A percentile compares a stretch with the other conserved stretches of the same genome.
Evolutionary conservation across 1,140 invertebrate genomes (phyloP).

Genomic region (Trichogramma pretiosum): DNA sequence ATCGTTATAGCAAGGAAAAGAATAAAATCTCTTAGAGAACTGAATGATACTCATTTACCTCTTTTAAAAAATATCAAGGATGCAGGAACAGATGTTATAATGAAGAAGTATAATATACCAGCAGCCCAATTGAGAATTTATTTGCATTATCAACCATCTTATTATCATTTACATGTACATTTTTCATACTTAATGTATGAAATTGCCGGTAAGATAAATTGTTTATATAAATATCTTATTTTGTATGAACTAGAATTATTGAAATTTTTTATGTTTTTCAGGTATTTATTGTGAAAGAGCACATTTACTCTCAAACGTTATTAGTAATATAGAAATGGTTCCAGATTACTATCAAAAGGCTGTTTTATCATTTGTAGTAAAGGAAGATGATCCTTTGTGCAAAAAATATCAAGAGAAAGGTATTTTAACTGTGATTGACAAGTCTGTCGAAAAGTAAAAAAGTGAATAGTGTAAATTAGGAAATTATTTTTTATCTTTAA

Average conservation of each 20-base stretch:
- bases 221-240: neutral
- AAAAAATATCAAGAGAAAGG: slow-evolving; percentile 30
- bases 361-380: slow-evolving; percentile 63
- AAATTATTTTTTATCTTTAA: slow-evolving; percentile 18
- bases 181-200: slow-evolving; percentile 79
- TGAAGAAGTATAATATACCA: slow-evolving; percentile 68
- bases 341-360: slow-evolving; percentile 76
- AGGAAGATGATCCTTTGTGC: slow-evolving; percentile 49
- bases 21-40: slow-evolving; percentile 77
- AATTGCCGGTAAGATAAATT: slow-evolving; percentile 55
- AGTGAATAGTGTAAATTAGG: slow-evolving; percentile 10
- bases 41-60: slow-evolving; percentile 68
- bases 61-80: slow-evolving; percentile 73
- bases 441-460: slow-evolving; percentile 15
- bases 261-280: slow-evolving; percentile 22
- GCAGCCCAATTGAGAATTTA: slow-evolving; percentile 70
- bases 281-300: slow-evolving; percentile 71
- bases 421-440: slow-evolving; percentile 20
- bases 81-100: slow-evolving; percentile 63
- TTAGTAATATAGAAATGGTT: slow-evolving; percentile 77
- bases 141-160: slow-evolving; percentile 94
- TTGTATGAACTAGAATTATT: slow-evolving; percentile 9
- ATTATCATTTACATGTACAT: slow-evolving; percentile 94
- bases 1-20: slow-evolving; percentile 68
- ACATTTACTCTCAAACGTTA: slow-evolving; percentile 82